phyloP scores from a whole-genome alignment of 2,797 vertebrate genomes.

The Semotilus atromaculatus region DNA sequence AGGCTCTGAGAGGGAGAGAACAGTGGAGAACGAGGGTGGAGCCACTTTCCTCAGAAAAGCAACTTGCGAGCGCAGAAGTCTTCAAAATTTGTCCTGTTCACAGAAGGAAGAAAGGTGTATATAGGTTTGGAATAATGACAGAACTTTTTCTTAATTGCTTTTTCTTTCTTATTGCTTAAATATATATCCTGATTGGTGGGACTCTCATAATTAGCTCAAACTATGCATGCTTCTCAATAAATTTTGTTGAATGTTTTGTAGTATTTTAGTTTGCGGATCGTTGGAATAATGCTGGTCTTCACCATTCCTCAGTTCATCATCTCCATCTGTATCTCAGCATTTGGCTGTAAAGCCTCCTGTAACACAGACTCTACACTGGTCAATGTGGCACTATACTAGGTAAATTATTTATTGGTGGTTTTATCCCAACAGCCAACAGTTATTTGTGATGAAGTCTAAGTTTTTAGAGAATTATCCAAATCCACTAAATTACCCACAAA shows the following conservation, averaged over 20 bases:
- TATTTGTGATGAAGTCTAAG: background rate
- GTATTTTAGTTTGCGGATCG: background rate
- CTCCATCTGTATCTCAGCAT: too few relatives aligned
- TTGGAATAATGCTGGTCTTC: background rate
- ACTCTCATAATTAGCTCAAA: background rate
- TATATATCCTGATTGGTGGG: background rate
- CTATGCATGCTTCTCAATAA: background rate
- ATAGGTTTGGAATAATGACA: too few relatives aligned
- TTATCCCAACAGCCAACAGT: background rate
- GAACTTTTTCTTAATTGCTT: too few relatives aligned
- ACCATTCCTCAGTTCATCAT: background rate
- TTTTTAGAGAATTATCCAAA: background rate
- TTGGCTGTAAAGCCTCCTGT: background rate
- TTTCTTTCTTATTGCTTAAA: background rate
- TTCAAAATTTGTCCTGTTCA: too few relatives aligned
- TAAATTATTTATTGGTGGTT: background rate
- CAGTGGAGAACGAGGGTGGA: too few relatives aligned
- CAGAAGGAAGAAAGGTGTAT: too few relatives aligned
- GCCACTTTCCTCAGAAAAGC: too few relatives aligned
- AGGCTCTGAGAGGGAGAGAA: too few relatives aligned
- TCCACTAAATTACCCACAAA: background rate
- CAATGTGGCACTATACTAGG: background rate
- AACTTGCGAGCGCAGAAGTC: too few relatives aligned
- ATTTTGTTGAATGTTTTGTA: background rate
- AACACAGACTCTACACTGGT: background rate